phyloP scores from a whole-genome alignment of 2,888 invertebrate species.

The Andrena praecox region DNA sequence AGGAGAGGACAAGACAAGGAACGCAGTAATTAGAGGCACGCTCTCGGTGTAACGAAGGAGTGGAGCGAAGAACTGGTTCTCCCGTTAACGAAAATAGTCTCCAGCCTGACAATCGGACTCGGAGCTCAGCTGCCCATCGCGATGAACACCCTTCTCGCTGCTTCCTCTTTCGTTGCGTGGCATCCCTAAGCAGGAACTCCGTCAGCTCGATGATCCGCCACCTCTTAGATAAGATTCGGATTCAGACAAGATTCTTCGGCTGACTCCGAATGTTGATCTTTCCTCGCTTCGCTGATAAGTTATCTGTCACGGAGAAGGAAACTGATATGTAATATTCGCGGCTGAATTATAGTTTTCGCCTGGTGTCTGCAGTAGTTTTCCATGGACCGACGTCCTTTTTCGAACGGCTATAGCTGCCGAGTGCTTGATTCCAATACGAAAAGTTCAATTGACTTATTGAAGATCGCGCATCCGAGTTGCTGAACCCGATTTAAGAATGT shows the following conservation, averaged over 20 bases:
- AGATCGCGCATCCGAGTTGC: no score
- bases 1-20: constrained; percentile 19
- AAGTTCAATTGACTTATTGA: no score
- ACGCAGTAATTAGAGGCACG: constrained; percentile 59
- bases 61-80: constrained; percentile 65
- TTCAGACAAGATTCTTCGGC: background rate
- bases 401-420: no score
- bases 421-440: no score
- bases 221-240: no score
- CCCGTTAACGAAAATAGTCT: constrained; percentile 67
- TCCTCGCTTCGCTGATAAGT: background rate
- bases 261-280: background rate
- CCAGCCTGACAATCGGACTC: constrained; percentile 20
- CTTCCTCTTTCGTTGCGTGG: constrained; percentile 56
- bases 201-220: constrained; percentile 15
- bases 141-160: constrained; percentile 53
- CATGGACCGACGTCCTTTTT: no score
- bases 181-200: constrained; percentile 35
- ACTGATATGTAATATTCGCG: no score
- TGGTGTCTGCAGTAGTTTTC: no score
- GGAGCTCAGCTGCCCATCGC: constrained; percentile 23
- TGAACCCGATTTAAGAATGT: no score
- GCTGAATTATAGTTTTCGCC: no score
- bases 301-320: no score
- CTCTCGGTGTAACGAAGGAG: constrained; percentile 43